Percentiles rank a stretch among this genome's conserved stretches.
phyloP scores from a whole-genome alignment of 2,797 vertebrate species.

The Columba guinea region DNA sequence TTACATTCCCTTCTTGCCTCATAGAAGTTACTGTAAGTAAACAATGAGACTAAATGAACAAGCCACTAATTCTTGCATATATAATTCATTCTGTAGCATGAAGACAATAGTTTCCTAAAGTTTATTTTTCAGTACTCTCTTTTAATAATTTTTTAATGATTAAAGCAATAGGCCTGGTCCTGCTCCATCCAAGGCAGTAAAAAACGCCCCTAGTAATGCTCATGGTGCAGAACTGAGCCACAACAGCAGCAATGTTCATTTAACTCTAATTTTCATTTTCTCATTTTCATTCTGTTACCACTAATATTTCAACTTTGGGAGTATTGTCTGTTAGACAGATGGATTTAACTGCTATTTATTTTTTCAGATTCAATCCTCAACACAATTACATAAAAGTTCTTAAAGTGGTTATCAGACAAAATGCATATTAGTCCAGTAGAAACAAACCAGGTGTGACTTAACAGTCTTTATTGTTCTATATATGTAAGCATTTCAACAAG shows the following conservation, averaged over 20 bases:
- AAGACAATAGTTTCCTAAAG: not conserved
- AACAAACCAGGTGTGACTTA: conserved; percentile 15
- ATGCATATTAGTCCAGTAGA: not conserved
- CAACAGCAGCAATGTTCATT: not conserved
- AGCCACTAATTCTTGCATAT: not conserved
- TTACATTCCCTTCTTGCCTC: not conserved
- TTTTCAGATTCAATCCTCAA: not conserved
- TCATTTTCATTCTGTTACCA: conserved; percentile 1
- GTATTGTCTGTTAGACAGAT: not conserved
- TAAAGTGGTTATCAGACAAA: not conserved
- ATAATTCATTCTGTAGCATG: not conserved
- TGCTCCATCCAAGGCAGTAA: not conserved
- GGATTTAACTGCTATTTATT: not conserved
- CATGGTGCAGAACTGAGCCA: not conserved
- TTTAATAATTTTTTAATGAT: not conserved
- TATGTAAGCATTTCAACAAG: not conserved
- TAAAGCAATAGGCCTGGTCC: not conserved
- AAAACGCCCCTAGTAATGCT: not conserved
- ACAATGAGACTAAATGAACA: not conserved
- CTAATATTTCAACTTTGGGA: not conserved
- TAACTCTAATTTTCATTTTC: not conserved
- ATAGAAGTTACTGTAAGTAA: not conserved
- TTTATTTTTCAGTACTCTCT: conserved; percentile 1
- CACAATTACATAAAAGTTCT: not conserved
- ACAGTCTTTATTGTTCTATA: not conserved